A percentile compares a stretch with the other conserved stretches of the same genome.
These are phyloP conservation scores for Acanthopleura granulata DNA, from an alignment of 2,888 invertebrate species.

Conservation along the genomic window DNA sequence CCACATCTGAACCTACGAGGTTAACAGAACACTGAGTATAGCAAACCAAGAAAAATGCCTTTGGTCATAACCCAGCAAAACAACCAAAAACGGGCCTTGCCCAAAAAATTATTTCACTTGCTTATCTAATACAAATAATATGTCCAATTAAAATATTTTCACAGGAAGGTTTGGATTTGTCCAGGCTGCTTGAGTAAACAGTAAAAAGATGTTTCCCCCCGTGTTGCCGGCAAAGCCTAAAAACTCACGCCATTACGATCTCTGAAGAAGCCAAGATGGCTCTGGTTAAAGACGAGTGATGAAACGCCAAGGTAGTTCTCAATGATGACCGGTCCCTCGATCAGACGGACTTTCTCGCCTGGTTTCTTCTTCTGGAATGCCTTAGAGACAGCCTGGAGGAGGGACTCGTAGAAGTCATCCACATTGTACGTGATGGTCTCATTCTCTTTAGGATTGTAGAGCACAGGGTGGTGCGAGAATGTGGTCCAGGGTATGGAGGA, in stretches of 20 bases:
- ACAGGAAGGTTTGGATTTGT: no score
- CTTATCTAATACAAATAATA: no score
- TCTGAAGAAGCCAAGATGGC: conserved; percentile 87
- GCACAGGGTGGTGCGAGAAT: conserved; percentile 82
- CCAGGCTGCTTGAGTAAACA: no score
- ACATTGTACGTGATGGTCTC: conserved; percentile 68
- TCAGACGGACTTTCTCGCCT: conserved; percentile 51
- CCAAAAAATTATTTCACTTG: no score
- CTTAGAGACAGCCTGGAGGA: conserved; percentile 54
- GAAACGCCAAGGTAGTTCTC: conserved; percentile 86
- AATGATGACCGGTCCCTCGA: conserved; percentile 75
- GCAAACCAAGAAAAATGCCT: no score
- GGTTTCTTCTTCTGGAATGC: conserved; percentile 49
- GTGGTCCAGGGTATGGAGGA: conserved; percentile 84
- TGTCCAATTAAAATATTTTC: no score
- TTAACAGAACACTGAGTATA: no score
- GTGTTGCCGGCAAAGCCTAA: no score
- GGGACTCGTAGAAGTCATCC: conserved; percentile 68
- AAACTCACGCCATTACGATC: conserved; percentile 86
- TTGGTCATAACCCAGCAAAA: no score
- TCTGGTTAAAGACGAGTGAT: conserved; percentile 84
- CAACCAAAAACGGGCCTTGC: no score
- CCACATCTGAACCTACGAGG: no score
- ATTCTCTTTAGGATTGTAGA: conserved; percentile 65
- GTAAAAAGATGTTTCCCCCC: no score